phyloP scores from a whole-genome alignment of 2,888 invertebrate genomes.

The Branchellion lobata region DNA sequence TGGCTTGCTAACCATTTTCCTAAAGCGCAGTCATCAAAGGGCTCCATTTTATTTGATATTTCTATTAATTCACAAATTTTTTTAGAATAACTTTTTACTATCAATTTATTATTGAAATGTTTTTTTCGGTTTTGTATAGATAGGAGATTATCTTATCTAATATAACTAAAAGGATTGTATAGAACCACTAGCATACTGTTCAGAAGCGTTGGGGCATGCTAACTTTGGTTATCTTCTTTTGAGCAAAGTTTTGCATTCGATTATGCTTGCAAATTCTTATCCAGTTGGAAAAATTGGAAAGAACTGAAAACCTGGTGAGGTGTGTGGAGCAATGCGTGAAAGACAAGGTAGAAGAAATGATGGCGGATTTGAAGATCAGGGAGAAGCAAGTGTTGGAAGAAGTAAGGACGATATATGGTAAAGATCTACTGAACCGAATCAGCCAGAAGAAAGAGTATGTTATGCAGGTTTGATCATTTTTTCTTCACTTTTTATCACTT shows the following conservation, averaged over 20 bases:
- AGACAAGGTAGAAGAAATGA: conserved; percentile 60
- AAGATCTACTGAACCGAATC: conserved; percentile 60
- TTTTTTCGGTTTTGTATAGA: no score
- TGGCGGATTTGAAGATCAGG: conserved; percentile 59
- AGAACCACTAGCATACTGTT: no score
- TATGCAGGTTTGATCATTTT: conserved; percentile 40
- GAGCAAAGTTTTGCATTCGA: no score
- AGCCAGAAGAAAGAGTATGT: conserved; percentile 54
- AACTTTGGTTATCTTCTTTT: no score
- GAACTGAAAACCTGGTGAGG: conserved; percentile 59
- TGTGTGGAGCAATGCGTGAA: conserved; percentile 60
- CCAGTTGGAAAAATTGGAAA: conserved; percentile 31
- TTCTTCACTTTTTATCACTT: not conserved
- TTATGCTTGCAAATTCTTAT: not conserved
- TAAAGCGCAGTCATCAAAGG: no score
- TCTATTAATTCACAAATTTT: not conserved
- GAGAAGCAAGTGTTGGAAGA: conserved; percentile 61
- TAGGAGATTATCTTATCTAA: no score
- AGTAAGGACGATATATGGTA: conserved; percentile 59
- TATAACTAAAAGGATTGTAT: no score
- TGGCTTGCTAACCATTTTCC: no score
- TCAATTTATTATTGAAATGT: no score
- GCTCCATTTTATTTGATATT: not conserved
- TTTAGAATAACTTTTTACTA: not conserved
- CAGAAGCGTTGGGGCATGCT: no score